Conservation (phyloP, 2,888 invertebrate species). For the Monoplex corrugatus region DNA sequence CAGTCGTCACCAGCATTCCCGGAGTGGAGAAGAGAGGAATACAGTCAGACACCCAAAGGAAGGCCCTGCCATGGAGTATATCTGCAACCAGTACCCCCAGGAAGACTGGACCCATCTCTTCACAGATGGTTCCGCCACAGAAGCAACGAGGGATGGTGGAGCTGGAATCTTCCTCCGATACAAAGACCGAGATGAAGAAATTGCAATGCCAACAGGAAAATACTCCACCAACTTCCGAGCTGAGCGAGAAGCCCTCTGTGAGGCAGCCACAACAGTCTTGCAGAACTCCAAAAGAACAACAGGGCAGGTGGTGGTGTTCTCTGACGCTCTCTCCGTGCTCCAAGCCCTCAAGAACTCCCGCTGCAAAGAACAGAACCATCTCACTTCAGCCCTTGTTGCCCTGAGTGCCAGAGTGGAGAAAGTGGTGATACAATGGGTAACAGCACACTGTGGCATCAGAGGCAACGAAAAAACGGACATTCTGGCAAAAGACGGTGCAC, state of each 20-base stretch:
- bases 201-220: slow-evolving; percentile 25
- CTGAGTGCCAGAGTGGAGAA: slow-evolving; percentile 32
- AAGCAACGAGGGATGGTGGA: slow-evolving; percentile 31
- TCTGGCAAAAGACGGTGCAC: slow-evolving; percentile 30
- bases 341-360: slow-evolving; percentile 29
- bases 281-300: slow-evolving; percentile 16
- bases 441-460: slow-evolving; percentile 29
- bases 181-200: slow-evolving; percentile 2
- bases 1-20: not conserved
- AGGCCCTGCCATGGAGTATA: slow-evolving; percentile 38
- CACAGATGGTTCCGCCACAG: slow-evolving; percentile 40
- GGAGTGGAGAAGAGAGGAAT: slow-evolving; percentile 21
- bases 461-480: slow-evolving; percentile 25
- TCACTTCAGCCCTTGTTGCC: slow-evolving; percentile 4
- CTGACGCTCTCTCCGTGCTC: slow-evolving; percentile 18
- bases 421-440: slow-evolving; percentile 15
- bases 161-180: slow-evolving; percentile 33
- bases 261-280: slow-evolving; percentile 20
- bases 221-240: slow-evolving; percentile 32
- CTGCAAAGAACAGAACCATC: slow-evolving; percentile 33
- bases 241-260: slow-evolving; percentile 25
- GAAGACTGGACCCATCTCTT: slow-evolving; percentile 39
- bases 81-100: slow-evolving; percentile 39
- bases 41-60: slow-evolving; percentile 22
- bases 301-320: not conserved